Evolutionary conservation across 2,888 invertebrate genomes (phyloP), one percentile per base, ranked within the genome.

Genomic region (Archaeoteleia sp.): DNA sequence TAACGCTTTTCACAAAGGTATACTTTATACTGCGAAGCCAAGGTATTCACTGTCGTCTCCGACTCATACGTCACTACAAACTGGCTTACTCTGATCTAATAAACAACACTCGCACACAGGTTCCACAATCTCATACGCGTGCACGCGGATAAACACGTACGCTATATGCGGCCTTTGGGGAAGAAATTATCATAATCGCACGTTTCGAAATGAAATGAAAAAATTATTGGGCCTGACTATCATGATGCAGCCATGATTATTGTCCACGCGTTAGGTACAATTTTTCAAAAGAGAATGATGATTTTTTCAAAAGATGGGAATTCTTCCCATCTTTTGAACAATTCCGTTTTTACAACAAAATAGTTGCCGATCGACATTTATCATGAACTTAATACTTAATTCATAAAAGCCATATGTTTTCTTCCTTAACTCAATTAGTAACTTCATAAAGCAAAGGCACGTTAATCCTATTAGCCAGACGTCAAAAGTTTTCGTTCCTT

Each of bases 51-150:
- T 76, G 76, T 68, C 75, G 68, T 74, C 72, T 72, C 67, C 55
- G 63, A 65, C 70, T 63, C 74, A 74, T 76, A 78, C 78, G 79
- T 78, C 79, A 76, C 76, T 76, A 74, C 82, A 80, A 82, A 82
- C 82, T 81, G 82, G 82, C 82, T 82, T 82, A 82, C 76, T 78
- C 76, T 81, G 80, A 82, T 82, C 82, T 82, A 82, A 82, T 82
- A 82, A 82, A 78, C 78, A 78, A 77, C 75, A 65, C 27, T 43
- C 67, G 34, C 67, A 68, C 67, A 68, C 67, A 60, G 27, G 32
- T 54, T 39, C 39, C 7, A 17, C 30, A 37, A 53, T 46, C 43
- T 66, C 55, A 30, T 42, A 12, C 49, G 48, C 35, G 15, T 14
- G 37, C 9, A 29, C 48, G 20, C 39, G 7, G 15, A 12, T 42